A percentile compares a stretch with the other conserved stretches of the same genome.
These are phyloP conservation scores for Cyrtonyx montezumae DNA, from an alignment of 2,113 vertebrate genomes.

Conservation along the genomic window DNA sequence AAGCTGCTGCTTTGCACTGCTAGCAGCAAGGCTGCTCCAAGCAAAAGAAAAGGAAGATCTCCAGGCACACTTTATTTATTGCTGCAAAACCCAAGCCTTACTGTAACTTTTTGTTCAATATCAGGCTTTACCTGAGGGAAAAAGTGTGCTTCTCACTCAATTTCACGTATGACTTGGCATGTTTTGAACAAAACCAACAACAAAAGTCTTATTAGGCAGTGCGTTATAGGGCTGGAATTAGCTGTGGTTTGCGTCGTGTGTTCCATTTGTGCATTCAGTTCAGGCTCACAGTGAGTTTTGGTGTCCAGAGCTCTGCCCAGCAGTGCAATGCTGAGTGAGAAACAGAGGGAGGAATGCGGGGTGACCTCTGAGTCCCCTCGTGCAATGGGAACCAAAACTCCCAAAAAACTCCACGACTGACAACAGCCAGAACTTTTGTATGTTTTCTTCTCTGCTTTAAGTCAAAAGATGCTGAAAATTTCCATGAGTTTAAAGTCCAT, in stretches of 20 bases:
- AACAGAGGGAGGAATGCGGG: not conserved
- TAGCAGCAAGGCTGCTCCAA: not conserved
- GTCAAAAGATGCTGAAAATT: not conserved
- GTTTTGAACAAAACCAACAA: not conserved
- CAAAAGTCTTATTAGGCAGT: not conserved
- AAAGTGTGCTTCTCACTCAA: not conserved
- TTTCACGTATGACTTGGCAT: not conserved
- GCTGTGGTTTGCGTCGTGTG: not conserved
- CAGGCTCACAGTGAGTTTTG: not conserved
- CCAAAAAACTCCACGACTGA: rapidly evolving
- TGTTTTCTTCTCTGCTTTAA: not conserved
- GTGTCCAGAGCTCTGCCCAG: not conserved
- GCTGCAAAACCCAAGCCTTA: not conserved
- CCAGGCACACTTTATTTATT: not conserved
- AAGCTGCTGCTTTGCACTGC: not conserved
- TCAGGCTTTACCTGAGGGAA: not conserved
- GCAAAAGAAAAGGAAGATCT: not conserved
- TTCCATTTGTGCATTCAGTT: not conserved
- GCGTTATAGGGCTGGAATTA: not conserved
- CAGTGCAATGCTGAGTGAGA: not conserved
- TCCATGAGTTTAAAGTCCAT: not conserved
- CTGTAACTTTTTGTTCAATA: not conserved
- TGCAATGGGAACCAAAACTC: not conserved
- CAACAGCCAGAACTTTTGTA: not conserved
- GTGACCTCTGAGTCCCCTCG: not conserved